phyloP scores from a whole-genome alignment of 2,797 vertebrate species.

The Helostoma temminkii region DNA sequence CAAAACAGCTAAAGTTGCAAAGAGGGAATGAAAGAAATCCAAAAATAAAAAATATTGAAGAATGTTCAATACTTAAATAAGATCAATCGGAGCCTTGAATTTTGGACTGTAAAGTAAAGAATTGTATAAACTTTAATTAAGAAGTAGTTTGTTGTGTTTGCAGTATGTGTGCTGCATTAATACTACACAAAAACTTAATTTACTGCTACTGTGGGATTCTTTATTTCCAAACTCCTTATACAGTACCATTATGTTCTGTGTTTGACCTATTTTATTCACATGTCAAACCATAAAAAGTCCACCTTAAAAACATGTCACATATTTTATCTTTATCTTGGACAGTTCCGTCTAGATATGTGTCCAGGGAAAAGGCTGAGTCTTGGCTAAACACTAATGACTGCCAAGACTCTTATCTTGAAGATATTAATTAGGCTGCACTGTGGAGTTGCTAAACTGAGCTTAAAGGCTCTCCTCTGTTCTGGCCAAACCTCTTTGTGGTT shows the following conservation, averaged over 20 bases:
- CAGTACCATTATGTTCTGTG: not conserved
- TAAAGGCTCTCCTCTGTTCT: slow-evolving; percentile 25
- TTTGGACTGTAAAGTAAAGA: no score
- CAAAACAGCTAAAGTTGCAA: no score
- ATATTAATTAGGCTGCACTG: slow-evolving; percentile 42
- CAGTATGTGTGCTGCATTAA: slow-evolving; percentile 20
- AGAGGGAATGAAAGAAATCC: no score
- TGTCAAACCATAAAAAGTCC: slow-evolving; percentile 24
- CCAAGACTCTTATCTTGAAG: slow-evolving; percentile 65
- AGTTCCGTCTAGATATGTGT: slow-evolving; percentile 39
- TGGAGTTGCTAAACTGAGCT: slow-evolving; percentile 40
- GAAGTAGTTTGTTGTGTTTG: slow-evolving; percentile 30
- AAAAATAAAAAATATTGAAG: no score
- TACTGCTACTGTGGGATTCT: no score
- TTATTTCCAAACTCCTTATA: no score
- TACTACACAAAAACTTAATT: no score
- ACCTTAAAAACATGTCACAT: slow-evolving; percentile 32
- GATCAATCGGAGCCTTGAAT: no score
- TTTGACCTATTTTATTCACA: slow-evolving; percentile 26
- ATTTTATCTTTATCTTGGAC: slow-evolving; percentile 48
- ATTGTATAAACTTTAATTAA: slow-evolving; percentile 23
- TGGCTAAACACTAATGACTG: slow-evolving; percentile 45
- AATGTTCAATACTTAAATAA: no score
- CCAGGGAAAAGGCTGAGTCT: slow-evolving; percentile 47
- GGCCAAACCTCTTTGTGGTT: slow-evolving; percentile 9